Percentiles rank a stretch among this genome's conserved stretches.
These are phyloP conservation scores for cattle (Bos taurus) DNA, from an alignment of 2,113 vertebrate species.

Conservation along the genomic window DNA sequence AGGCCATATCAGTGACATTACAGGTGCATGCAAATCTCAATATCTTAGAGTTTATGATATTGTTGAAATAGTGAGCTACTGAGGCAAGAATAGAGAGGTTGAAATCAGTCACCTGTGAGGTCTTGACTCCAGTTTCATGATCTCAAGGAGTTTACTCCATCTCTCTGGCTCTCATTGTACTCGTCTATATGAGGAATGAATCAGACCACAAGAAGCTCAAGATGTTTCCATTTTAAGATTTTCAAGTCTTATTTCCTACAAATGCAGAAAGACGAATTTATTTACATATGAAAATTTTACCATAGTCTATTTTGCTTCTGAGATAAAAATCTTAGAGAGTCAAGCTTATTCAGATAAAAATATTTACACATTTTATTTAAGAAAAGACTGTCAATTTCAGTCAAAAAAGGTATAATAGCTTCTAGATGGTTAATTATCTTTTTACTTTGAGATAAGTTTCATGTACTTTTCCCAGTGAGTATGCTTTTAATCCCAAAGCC, in stretches of 20 bases:
- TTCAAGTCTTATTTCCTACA: neutral
- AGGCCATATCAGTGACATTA: neutral
- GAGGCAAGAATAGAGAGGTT: neutral
- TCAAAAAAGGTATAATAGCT: conserved; percentile 6
- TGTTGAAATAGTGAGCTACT: neutral
- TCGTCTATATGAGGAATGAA: neutral
- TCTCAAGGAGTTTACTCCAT: neutral
- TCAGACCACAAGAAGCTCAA: neutral
- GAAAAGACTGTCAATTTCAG: neutral
- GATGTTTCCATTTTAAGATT: neutral
- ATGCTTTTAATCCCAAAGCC: neutral
- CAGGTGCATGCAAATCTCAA: neutral
- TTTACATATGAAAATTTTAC: neutral
- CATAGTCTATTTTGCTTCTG: neutral
- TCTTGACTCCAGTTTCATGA: neutral
- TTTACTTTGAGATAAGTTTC: neutral
- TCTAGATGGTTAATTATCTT: neutral
- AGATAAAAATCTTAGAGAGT: neutral
- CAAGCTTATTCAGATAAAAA: neutral
- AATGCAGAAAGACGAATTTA: neutral
- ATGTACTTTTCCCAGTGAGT: neutral
- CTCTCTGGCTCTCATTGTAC: neutral
- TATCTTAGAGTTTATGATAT: neutral
- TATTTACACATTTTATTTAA: neutral
- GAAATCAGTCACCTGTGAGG: neutral